Evolutionary conservation across 2,113 vertebrate genomes (phyloP).

Genomic region (Panthera leo): DNA sequence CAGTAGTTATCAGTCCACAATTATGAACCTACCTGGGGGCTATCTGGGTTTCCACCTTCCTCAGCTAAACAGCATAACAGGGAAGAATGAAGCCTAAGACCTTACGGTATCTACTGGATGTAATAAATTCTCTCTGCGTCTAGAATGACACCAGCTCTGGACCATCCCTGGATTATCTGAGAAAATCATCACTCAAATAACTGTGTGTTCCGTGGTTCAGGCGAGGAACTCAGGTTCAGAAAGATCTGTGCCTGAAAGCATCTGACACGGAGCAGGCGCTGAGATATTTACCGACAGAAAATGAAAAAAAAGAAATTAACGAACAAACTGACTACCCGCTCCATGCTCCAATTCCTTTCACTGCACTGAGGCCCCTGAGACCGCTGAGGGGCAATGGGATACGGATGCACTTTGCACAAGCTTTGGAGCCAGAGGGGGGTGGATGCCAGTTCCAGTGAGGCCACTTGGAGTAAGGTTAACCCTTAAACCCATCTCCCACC

Average conservation of each 20-base stretch:
- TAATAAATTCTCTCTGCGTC: not conserved
- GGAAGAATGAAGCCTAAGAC: not conserved
- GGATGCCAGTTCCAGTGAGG: not conserved
- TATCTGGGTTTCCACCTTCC: not conserved
- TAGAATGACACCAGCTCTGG: not conserved
- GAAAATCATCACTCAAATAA: not conserved
- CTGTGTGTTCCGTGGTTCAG: not conserved
- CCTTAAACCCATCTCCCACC: not conserved
- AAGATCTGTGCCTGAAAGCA: not conserved
- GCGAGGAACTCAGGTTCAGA: not conserved
- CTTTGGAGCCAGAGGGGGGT: not conserved
- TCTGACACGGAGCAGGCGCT: not conserved
- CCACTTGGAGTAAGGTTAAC: not conserved
- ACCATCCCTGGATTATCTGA: not conserved
- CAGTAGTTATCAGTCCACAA: not conserved
- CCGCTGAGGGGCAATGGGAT: not conserved
- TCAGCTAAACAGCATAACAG: not conserved
- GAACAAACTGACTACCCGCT: not conserved
- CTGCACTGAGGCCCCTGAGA: not conserved
- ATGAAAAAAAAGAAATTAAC: not conserved
- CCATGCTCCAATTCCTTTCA: not conserved
- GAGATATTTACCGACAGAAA: not conserved
- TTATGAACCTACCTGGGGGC: not conserved
- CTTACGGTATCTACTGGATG: rapidly evolving
- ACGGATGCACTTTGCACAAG: not conserved